phyloP scores from a whole-genome alignment of 1,140 invertebrate species.

The Bombus vancouverensis region DNA sequence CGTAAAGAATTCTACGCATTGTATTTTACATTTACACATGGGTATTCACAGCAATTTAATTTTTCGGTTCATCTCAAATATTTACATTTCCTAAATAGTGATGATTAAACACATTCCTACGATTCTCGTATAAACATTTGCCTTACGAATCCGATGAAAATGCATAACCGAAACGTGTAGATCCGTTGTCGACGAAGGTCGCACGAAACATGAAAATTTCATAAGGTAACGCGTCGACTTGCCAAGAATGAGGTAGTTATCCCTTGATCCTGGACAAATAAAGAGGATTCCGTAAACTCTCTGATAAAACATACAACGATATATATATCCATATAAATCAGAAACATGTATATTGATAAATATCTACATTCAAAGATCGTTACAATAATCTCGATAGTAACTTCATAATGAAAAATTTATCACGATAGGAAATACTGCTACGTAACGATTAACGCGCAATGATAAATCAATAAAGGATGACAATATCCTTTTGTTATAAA shows the following conservation, averaged over 20 bases:
- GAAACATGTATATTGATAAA: background rate
- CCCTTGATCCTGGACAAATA: conserved; percentile 48
- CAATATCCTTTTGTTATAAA: background rate
- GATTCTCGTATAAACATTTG: conserved; percentile 25
- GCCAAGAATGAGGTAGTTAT: conserved; percentile 3
- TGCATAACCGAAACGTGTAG: background rate
- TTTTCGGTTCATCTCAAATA: conserved; percentile 13
- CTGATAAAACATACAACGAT: background rate
- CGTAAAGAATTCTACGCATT: background rate
- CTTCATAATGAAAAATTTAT: background rate
- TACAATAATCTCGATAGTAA: background rate
- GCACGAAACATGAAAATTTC: conserved; percentile 51
- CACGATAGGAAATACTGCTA: background rate
- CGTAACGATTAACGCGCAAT: background rate
- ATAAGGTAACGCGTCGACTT: conserved; percentile 38
- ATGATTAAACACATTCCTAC: conserved; percentile 29
- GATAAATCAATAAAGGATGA: background rate
- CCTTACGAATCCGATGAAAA: background rate
- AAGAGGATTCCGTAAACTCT: conserved; percentile 40
- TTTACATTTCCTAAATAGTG: conserved; percentile 32
- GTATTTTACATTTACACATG: background rate
- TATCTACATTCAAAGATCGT: background rate
- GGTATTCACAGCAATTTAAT: conserved; percentile 7
- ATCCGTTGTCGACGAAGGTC: conserved; percentile 29
- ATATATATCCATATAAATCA: background rate